A percentile compares a stretch with the other conserved stretches of the same genome.
These are phyloP conservation scores for Cylloceria caligata DNA, from an alignment of 2,888 invertebrate species.

Conservation along the genomic window DNA sequence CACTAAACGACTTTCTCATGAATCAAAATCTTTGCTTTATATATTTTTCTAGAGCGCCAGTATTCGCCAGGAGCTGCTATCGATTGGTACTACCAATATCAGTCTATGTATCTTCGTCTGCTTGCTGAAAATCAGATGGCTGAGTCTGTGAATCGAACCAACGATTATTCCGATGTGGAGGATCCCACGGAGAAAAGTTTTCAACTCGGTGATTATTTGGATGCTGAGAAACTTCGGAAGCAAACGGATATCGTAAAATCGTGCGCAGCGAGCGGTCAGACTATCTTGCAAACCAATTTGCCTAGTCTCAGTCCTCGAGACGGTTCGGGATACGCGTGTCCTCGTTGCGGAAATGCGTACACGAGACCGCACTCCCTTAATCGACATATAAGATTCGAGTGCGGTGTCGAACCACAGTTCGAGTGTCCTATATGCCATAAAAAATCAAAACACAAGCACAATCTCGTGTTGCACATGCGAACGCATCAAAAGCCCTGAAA, in stretches of 20 bases:
- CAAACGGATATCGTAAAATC: slow-evolving; percentile 49
- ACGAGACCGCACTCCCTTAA: slow-evolving; percentile 86
- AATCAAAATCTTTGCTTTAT: slow-evolving; percentile 48
- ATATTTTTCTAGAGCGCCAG: slow-evolving; percentile 75
- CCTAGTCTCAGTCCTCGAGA: slow-evolving; percentile 42
- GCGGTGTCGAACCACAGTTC: slow-evolving; percentile 87
- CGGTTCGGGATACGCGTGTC: slow-evolving; percentile 82
- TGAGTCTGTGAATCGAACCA: slow-evolving; percentile 39
- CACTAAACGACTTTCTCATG: slow-evolving; percentile 5
- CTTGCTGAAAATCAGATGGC: slow-evolving; percentile 75
- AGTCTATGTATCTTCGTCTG: slow-evolving; percentile 76
- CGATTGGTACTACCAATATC: slow-evolving; percentile 79
- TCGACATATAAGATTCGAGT: slow-evolving; percentile 87
- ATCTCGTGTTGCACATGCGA: slow-evolving; percentile 85
- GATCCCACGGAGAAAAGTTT: neutral
- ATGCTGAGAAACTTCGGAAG: slow-evolving; percentile 14
- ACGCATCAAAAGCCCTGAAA: slow-evolving; percentile 82
- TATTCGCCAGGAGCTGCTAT: slow-evolving; percentile 74
- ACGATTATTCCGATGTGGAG: slow-evolving; percentile 44
- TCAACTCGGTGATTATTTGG: slow-evolving; percentile 16
- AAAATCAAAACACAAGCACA: slow-evolving; percentile 87
- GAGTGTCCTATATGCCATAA: slow-evolving; percentile 88
- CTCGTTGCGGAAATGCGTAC: slow-evolving; percentile 87
- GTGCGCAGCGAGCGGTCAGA: slow-evolving; percentile 22
- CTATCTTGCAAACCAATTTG: slow-evolving; percentile 13